These are phyloP conservation scores for Macroramphosus scolopax DNA, from an alignment of 2,797 vertebrate species.

Conservation along the genomic window DNA sequence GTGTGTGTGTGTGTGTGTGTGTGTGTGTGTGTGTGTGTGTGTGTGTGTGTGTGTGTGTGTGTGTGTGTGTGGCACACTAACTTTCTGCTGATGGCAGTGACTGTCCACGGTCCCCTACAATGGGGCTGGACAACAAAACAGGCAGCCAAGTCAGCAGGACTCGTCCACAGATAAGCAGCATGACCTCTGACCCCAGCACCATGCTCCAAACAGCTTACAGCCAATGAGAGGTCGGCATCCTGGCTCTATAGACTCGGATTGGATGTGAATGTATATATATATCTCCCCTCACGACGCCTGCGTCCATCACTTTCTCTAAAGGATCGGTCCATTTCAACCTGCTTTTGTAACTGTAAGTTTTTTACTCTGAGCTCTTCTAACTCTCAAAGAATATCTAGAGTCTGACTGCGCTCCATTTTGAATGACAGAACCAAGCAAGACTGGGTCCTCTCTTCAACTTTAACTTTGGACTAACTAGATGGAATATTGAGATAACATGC, in stretches of 20 bases:
- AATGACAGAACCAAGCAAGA: slow-evolving; percentile 10
- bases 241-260: slow-evolving; percentile 27
- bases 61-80: slow-evolving; percentile 18
- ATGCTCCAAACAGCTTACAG: slow-evolving; percentile 50
- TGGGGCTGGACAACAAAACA: slow-evolving; percentile 81
- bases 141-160: slow-evolving; percentile 82
- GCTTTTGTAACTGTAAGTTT: slow-evolving; percentile 71
- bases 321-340: slow-evolving; percentile 56
- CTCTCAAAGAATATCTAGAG: neutral
- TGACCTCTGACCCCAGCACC: slow-evolving; percentile 58
- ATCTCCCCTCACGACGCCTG: slow-evolving; percentile 53
- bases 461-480: slow-evolving; percentile 19
- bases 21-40: slow-evolving; percentile 3
- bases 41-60: slow-evolving; percentile 10
- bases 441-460: slow-evolving; percentile 7
- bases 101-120: slow-evolving; percentile 61
- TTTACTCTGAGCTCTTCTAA: slow-evolving; percentile 15
- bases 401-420: too few species aligned
- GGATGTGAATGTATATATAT: slow-evolving; percentile 79
- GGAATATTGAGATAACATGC: slow-evolving; percentile 16
- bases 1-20: slow-evolving; percentile 2
- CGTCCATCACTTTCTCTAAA: slow-evolving; percentile 61
- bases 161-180: slow-evolving; percentile 54
- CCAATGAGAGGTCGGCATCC: slow-evolving; percentile 66
- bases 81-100: slow-evolving; percentile 80